Evolutionary conservation across 2,888 invertebrate species (phyloP).

Genomic region (Cantharis flavilabris): DNA sequence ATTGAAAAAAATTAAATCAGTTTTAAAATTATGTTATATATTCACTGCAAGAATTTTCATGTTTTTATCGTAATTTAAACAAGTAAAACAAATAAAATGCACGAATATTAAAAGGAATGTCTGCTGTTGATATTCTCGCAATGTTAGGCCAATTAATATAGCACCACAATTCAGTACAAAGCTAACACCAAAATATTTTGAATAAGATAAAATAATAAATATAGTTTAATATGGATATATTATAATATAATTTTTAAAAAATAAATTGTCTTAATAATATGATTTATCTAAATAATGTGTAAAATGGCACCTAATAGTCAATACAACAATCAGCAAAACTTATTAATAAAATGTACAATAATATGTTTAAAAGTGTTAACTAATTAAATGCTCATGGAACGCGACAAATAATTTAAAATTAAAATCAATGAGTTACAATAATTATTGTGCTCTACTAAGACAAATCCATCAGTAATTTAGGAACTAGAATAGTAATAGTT

Average conservation of each 20-base stretch:
- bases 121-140: constrained; percentile 10
- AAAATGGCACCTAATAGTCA: constrained; percentile 29
- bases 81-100: neutral
- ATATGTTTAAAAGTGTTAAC: constrained; percentile 15
- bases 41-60: constrained; percentile 11
- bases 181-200: constrained; percentile 15
- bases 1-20: neutral
- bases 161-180: constrained; percentile 20
- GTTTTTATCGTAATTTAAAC: neutral
- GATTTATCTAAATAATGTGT: constrained; percentile 18
- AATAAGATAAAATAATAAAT: constrained; percentile 14
- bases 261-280: constrained; percentile 20
- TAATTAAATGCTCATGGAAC: constrained; percentile 34
- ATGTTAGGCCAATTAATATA: constrained; percentile 16
- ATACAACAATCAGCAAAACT: constrained; percentile 16
- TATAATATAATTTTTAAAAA: constrained; percentile 22
- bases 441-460: neutral
- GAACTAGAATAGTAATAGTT: too few species aligned
- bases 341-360: constrained; percentile 31
- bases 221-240: constrained; percentile 8
- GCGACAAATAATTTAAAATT: constrained; percentile 13
- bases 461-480: too few species aligned
- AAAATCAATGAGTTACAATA: neutral
- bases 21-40: neutral
- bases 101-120: constrained; percentile 4